A percentile compares a stretch with the other conserved stretches of the same genome.
Evolutionary conservation across 2,113 vertebrate species (phyloP).

Genomic region (Tautogolabrus adspersus): DNA sequence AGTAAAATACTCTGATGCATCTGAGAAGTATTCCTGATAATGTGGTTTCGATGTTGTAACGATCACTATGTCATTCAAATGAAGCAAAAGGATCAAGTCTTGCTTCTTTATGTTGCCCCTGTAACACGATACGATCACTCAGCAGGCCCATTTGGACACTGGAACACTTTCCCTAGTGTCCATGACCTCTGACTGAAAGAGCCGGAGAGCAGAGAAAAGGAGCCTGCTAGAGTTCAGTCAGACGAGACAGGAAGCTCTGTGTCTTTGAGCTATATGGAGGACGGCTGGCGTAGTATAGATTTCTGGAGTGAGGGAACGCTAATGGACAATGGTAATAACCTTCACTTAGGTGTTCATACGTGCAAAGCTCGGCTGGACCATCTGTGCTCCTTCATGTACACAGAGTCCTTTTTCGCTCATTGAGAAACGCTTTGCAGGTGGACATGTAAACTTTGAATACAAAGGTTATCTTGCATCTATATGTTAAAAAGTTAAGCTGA

Average conservation of each 20-base stretch:
- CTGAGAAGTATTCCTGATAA: too few species aligned
- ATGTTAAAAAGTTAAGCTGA: not conserved
- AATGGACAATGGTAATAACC: conserved; percentile 63
- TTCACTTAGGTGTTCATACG: conserved; percentile 33
- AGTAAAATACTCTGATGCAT: too few species aligned
- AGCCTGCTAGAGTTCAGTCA: conserved; percentile 52
- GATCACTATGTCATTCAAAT: conserved; percentile 5
- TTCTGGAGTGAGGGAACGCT: conserved; percentile 57
- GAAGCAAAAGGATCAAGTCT: not conserved
- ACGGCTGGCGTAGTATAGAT: conserved; percentile 52
- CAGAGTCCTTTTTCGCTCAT: not conserved
- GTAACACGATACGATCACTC: conserved; percentile 39
- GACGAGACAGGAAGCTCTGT: conserved; percentile 54
- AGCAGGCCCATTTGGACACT: conserved; percentile 27
- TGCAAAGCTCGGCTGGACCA: conserved; percentile 13
- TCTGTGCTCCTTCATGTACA: conserved; percentile 9
- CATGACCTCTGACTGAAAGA: conserved; percentile 16
- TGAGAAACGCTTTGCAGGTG: conserved; percentile 6
- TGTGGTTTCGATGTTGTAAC: not conserved
- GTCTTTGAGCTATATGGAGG: conserved; percentile 30
- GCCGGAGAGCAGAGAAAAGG: conserved; percentile 31
- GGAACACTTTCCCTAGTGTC: conserved; percentile 46
- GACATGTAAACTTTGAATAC: not conserved
- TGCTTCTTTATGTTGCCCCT: conserved; percentile 34
- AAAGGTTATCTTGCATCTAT: too few species aligned